Evolutionary conservation across 2,888 invertebrate genomes (phyloP), one percentile per base, ranked within the genome.

Genomic region (Artemia sp.): DNA sequence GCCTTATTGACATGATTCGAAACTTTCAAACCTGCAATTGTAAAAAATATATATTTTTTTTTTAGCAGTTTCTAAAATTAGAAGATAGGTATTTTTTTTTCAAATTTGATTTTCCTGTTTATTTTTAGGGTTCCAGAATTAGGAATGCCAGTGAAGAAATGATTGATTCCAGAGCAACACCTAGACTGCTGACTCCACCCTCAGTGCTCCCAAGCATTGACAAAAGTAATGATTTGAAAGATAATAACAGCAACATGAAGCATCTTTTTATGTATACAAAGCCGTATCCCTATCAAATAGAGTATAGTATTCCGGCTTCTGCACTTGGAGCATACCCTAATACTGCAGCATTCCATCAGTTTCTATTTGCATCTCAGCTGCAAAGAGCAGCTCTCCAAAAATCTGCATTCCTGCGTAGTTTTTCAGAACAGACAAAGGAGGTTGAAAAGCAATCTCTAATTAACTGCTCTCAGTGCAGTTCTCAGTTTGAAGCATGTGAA

Each of bases 301-400:
- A 58, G 10, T 58, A 58, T 24, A 58, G 11, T 24, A 58, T 58
- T 58, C 64, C 64, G 11, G 24, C 64, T n/a, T 12, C 64, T 19
- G 14, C 64, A 19, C 64, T 58, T n/a, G 64, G n/a, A 58, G 64
- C 14, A n/a, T 8, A 58, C 11, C n/a, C 24, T n/a, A 58, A 58
- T 24, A 11, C 64, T 24, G 24, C 64, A 10, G 64, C 64, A 19
- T 64, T 71, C 53, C 69, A 70, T 67, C 71, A 71, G 51, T 71
- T 69, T 67, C 68, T 71, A 58, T 38, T 71, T 14, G 71, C 71
- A 9, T 68, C 71, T 38, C 71, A 71, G 51, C 67, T 71, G 52
- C 70, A 67, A 14, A 51, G 50, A 14, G 66, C 70, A 10, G 70
- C 66, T 50, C 67, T 70, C 14, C 64, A 58, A 24, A 12, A 58